Conservation (phyloP, 2,888 invertebrate genomes). For the Cloeon dipterum region DNA sequence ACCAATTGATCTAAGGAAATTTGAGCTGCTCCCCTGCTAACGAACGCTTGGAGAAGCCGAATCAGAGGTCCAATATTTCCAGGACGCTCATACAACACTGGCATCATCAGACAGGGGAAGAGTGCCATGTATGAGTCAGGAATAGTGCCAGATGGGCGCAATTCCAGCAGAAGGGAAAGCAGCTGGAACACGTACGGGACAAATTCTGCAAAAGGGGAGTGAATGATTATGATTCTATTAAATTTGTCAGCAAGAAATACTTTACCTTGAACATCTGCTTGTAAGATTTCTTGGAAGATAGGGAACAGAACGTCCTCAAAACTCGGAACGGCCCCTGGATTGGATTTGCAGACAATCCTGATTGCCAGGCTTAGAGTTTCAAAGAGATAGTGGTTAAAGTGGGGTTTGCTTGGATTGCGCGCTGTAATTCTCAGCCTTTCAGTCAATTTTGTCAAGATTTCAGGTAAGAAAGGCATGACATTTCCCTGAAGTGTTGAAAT, state of each 20-base stretch:
- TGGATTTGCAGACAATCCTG: slow-evolving; percentile 69
- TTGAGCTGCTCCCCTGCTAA: slow-evolving; percentile 44
- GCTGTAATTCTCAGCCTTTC: slow-evolving; percentile 60
- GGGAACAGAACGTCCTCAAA: slow-evolving; percentile 89
- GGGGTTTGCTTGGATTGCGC: slow-evolving; percentile 87
- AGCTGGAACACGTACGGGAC: slow-evolving; percentile 98
- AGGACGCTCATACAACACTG: slow-evolving; percentile 77
- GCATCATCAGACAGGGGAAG: slow-evolving; percentile 72
- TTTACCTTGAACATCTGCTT: slow-evolving; percentile 83
- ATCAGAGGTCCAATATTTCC: slow-evolving; percentile 89
- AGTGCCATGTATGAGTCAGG: slow-evolving; percentile 74
- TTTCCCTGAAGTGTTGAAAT: slow-evolving; percentile 60
- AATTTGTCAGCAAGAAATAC: no score
- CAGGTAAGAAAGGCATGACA: slow-evolving; percentile 54
- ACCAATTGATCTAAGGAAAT: slow-evolving; percentile 51
- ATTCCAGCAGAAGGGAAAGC: slow-evolving; percentile 69
- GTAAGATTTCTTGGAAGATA: slow-evolving; percentile 81
- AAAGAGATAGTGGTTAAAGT: slow-evolving; percentile 96
- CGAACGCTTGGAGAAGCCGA: slow-evolving; percentile 70
- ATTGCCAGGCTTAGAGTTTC: slow-evolving; percentile 79
- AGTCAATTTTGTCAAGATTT: slow-evolving; percentile 65
- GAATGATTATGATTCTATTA: background rate
- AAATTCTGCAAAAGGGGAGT: slow-evolving; percentile 42
- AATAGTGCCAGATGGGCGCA: slow-evolving; percentile 31
- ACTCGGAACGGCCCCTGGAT: slow-evolving; percentile 52